Base-by-base conservation (phyloP, 2,888 invertebrate species). In the Agrotis puta region DNA sequence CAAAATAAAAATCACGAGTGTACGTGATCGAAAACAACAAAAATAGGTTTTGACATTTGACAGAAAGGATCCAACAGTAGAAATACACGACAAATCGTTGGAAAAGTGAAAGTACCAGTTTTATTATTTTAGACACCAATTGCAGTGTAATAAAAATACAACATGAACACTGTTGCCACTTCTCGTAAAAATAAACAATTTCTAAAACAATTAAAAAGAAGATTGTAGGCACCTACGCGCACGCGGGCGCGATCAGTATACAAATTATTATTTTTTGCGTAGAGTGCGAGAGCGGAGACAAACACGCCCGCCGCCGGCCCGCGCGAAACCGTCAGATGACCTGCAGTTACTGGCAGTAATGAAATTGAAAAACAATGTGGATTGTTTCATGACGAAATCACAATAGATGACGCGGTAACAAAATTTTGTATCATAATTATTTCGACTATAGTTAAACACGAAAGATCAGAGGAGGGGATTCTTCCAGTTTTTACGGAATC, bases 31-130 rank as follows among this genome's bases (percentile, higher is more conserved):
- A 81, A 84, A 81, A 83, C 83, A 85, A 84, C 77, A 83, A 83
- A 86, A 83, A 85, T 85, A 82, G 72, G 84, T 67, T 83, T 75
- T 83, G 84, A 84, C 84, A 79, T 71, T 81, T 84, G 81, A 82
- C 63, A 63, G 64, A 70, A 70, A 76, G 75, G 74, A 77, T 75
- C 69, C 74, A 70, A 71, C 76, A 61, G 62, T 71, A 68, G 73
- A 75, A 79, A 16, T 77, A 58, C 20, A 61, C 24, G 57, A 77
- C 61, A 71, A 74, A 70, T 77, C 76, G 56, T 54, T 64, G 63
- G 50, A 72, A 78, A 84, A 83, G 86, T 86, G 86, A 86, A 86
- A 86, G 86, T 84, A 58, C n/a, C 14, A 71, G 43, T 72, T 72
- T 57, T 64, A 65, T 48, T 70, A 67, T 18, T 67, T 39, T 43